phyloP scores from a whole-genome alignment of 2,113 vertebrate species.

The Scatophagus argus region DNA sequence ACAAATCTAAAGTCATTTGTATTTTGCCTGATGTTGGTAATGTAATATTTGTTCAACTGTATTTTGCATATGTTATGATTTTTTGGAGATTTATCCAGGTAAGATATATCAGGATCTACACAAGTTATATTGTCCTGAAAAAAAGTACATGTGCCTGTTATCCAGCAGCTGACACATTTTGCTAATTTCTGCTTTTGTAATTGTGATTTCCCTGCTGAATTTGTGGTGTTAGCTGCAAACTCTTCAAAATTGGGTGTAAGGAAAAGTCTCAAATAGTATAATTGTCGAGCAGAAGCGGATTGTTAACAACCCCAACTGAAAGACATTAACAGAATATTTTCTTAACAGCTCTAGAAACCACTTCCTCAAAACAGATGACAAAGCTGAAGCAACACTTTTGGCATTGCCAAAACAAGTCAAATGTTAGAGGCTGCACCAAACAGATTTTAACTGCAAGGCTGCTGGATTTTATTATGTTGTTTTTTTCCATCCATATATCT shows the following conservation, averaged over 20 bases:
- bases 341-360: not conserved
- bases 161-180: not conserved
- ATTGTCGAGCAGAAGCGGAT: constrained; percentile 2
- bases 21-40: not conserved
- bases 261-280: not conserved
- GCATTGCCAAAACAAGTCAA: not conserved
- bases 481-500: not conserved
- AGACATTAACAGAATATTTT: constrained; percentile 23
- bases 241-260: constrained; percentile 12
- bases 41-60: not conserved
- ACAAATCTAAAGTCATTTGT: not conserved
- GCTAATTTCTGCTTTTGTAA: constrained; percentile 10
- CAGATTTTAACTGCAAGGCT: not conserved
- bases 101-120: not conserved
- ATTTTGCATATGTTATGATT: not conserved
- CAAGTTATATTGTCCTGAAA: not conserved
- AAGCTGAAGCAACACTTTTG: not conserved
- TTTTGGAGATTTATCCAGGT: not conserved
- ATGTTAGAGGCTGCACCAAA: not conserved
- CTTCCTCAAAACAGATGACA: constrained; percentile 3
- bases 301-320: not conserved
- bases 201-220: not conserved
- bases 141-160: not conserved
- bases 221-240: constrained; percentile 1
- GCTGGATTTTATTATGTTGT: not conserved